Evolutionary conservation across 2,113 vertebrate genomes (phyloP).

Genomic region (Aegithalos caudatus): DNA sequence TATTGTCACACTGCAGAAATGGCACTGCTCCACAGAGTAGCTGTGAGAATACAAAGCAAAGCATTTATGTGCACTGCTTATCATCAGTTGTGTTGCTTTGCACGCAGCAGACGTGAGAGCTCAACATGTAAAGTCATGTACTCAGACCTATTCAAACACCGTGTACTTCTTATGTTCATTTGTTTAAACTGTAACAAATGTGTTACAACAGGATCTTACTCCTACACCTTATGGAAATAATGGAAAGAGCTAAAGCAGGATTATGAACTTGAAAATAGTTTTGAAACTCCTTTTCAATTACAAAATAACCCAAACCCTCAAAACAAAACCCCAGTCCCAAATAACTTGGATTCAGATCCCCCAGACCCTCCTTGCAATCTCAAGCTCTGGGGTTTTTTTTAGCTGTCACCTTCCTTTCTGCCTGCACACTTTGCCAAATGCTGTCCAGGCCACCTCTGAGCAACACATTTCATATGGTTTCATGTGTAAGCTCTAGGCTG

Average conservation of each 20-base stretch:
- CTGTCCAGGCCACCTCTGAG: not conserved
- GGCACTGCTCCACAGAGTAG: not conserved
- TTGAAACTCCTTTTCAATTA: not conserved
- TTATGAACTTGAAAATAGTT: not conserved
- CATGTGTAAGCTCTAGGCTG: not conserved
- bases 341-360: not conserved
- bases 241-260: not conserved
- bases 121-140: slow-evolving; percentile 34
- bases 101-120: not conserved
- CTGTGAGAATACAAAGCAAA: not conserved
- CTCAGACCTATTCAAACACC: not conserved
- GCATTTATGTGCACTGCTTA: not conserved
- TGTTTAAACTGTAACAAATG: slow-evolving; percentile 38
- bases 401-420: not conserved
- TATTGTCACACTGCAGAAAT: not conserved
- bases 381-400: not conserved
- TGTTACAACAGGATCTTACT: slow-evolving; percentile 48
- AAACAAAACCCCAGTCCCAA: not conserved
- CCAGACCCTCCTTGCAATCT: not conserved
- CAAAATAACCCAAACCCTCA: not conserved
- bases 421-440: not conserved
- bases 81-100: not conserved
- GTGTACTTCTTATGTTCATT: not conserved
- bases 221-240: slow-evolving; percentile 31
- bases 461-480: not conserved